Percentiles rank a stretch among this genome's conserved stretches.
Conservation (phyloP, 2,113 vertebrate genomes). For the Talpa occidentalis region DNA sequence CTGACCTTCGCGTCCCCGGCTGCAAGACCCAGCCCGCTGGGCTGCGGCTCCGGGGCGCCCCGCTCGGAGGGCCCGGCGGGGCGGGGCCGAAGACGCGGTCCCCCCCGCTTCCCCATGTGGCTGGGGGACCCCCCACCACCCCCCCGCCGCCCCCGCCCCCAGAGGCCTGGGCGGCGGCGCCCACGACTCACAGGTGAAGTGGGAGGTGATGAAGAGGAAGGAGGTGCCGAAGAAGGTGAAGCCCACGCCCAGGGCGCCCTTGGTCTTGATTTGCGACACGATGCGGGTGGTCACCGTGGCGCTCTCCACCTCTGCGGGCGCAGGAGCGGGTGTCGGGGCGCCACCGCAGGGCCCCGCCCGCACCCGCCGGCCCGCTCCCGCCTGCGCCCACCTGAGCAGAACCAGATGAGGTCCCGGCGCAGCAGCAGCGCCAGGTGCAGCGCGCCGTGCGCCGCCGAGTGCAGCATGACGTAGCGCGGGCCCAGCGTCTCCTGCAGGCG, state of each 20-base stretch:
- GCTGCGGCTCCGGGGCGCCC: neutral
- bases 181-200: constrained; percentile 95
- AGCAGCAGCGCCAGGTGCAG: constrained; percentile 94
- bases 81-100: too few species aligned
- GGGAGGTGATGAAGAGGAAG: constrained; percentile 98
- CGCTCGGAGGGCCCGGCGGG: neutral
- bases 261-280: constrained; percentile 99
- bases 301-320: constrained; percentile 92
- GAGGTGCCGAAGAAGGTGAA: constrained; percentile 99
- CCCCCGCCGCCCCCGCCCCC: accelerated
- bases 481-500: constrained; percentile 96
- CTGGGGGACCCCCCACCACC: too few species aligned
- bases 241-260: constrained; percentile 94
- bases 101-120: too few species aligned
- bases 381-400: constrained; percentile 94
- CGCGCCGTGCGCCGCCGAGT: constrained; percentile 92
- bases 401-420: constrained; percentile 98
- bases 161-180: accelerated
- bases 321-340: neutral
- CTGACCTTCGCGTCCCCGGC: constrained; percentile 97
- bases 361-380: too few species aligned
- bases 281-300: constrained; percentile 97
- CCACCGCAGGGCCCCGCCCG: accelerated
- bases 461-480: constrained; percentile 95
- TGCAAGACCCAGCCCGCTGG: constrained; percentile 77